Conservation (phyloP, 2,888 invertebrate genomes). For the Biston betularia region DNA sequence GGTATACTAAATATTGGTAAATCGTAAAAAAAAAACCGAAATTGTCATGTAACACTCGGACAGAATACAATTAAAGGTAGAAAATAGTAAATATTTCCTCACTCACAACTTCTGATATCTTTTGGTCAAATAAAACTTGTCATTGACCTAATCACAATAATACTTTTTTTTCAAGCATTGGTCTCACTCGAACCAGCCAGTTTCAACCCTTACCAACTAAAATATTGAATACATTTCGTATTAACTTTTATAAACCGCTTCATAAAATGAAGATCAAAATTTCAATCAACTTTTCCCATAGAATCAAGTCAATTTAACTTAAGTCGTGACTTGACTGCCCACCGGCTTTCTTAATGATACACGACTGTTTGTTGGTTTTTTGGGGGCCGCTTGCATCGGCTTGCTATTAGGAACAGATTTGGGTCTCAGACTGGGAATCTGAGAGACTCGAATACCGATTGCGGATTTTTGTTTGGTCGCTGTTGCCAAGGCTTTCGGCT, state of each 20-base stretch:
- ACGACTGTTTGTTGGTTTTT: conserved; percentile 61
- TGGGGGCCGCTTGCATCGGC: conserved; percentile 52
- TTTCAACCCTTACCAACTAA: conserved; percentile 10
- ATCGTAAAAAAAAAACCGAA: conserved; percentile 32
- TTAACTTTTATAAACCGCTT: conserved; percentile 14
- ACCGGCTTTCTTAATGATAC: conserved; percentile 68
- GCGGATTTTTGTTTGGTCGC: conserved; percentile 81
- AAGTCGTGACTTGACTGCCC: conserved; percentile 64
- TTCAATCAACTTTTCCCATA: conserved; percentile 12
- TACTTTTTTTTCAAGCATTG: not conserved
- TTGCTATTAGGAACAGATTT: conserved; percentile 60
- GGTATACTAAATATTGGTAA: conserved; percentile 43
- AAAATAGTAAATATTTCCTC: conserved; percentile 9
- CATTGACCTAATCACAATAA: conserved; percentile 5
- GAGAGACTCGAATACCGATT: conserved; percentile 77
- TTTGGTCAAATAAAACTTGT: conserved; percentile 1
- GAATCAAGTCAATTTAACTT: conserved; percentile 37
- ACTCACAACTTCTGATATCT: conserved; percentile 17
- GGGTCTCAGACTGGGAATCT: conserved; percentile 75
- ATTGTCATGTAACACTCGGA: conserved; percentile 40
- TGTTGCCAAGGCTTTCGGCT: conserved; percentile 69
- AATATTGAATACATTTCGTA: conserved; percentile 25
- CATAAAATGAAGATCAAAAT: conserved; percentile 22
- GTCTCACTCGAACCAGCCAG: conserved; percentile 12
- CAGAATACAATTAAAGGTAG: conserved; percentile 11